Evolutionary conservation across 1,140 invertebrate species (phyloP).

Genomic region (Chironomus striatipennis): DNA sequence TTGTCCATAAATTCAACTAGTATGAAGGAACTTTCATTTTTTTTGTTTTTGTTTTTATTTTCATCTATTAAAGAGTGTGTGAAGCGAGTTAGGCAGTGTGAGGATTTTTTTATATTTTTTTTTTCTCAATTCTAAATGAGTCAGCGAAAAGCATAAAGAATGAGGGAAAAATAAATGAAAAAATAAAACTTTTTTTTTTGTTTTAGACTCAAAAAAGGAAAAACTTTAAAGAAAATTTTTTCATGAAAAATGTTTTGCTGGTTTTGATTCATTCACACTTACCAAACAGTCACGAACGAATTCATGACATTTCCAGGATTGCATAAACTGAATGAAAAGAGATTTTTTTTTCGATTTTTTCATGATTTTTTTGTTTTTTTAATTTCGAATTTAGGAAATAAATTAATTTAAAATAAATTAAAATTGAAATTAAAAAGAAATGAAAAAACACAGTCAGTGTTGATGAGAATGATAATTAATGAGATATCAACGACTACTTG

Average conservation of each 20-base stretch:
- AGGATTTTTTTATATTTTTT: too few species aligned
- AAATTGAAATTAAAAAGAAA: too few species aligned
- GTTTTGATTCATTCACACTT: conserved; percentile 47
- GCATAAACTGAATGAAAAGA: conserved; percentile 55
- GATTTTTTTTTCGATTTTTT: conserved; percentile 25
- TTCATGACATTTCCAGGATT: conserved; percentile 71
- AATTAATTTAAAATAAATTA: neutral
- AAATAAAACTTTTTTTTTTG: too few species aligned
- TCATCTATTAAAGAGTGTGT: too few species aligned
- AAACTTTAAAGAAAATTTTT: neutral
- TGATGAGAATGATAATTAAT: neutral
- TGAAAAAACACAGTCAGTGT: neutral
- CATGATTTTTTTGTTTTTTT: neutral
- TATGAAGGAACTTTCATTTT: too few species aligned
- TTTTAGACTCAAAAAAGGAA: too few species aligned
- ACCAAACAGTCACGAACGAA: conserved; percentile 81
- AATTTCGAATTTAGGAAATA: neutral
- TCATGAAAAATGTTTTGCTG: neutral
- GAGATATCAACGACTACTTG: neutral
- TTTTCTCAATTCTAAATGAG: too few species aligned
- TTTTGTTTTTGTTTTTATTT: too few species aligned
- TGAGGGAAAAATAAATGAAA: too few species aligned
- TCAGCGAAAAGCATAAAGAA: too few species aligned
- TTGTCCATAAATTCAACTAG: too few species aligned
- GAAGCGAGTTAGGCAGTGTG: too few species aligned